phyloP scores from a whole-genome alignment of 1,140 invertebrate species.

The Elymnias hypermnestra region DNA sequence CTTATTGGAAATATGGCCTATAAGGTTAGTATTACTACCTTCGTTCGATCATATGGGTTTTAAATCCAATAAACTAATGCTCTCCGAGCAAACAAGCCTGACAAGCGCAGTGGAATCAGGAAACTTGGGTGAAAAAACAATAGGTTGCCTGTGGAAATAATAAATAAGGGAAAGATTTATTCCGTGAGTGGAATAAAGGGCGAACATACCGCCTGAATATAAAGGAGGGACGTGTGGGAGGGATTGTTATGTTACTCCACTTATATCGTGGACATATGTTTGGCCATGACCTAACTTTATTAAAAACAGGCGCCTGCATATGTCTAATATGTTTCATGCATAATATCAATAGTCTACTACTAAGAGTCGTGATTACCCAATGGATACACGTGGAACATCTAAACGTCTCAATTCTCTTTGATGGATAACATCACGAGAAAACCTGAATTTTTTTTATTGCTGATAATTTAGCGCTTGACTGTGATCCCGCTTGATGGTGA shows the following conservation, averaged over 20 bases:
- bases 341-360: neutral
- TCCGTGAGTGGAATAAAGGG: constrained; percentile 17
- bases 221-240: constrained; percentile 8
- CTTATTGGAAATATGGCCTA: no score
- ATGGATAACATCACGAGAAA: no score
- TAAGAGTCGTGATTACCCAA: no score
- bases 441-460: no score
- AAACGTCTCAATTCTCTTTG: no score
- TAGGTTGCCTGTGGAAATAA: constrained; percentile 17
- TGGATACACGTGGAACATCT: no score
- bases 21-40: no score
- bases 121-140: constrained; percentile 9
- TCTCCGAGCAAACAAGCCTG: neutral
- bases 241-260: constrained; percentile 1
- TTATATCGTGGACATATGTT: neutral
- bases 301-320: neutral
- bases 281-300: neutral
- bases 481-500: no score
- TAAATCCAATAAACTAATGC: neutral
- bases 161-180: constrained; percentile 20
- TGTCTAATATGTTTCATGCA: no score
- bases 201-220: constrained; percentile 12
- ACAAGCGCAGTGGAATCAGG: neutral
- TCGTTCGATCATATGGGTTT: no score
- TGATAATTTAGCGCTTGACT: no score